Evolutionary conservation across 2,797 vertebrate genomes (phyloP).

Genomic region (Phylloscopus collybita): DNA sequence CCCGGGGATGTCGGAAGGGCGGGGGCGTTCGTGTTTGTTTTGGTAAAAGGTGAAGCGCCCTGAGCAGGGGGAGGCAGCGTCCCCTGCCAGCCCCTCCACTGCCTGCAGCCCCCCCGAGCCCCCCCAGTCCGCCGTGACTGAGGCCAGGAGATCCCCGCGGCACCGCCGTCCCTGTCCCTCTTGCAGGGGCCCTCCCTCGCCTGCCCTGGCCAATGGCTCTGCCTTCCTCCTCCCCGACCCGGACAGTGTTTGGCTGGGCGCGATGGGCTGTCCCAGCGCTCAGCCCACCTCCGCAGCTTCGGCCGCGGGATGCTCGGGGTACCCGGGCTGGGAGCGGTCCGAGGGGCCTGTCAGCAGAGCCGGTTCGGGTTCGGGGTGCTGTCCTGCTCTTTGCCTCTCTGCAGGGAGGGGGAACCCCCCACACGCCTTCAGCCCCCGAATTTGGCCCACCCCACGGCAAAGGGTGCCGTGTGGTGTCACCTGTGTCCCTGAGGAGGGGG

Average conservation of each 20-base stretch:
- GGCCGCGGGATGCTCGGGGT: neutral
- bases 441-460: fast-evolving
- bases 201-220: neutral
- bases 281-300: neutral
- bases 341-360: neutral
- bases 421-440: neutral
- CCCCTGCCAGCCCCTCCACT: neutral
- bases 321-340: neutral
- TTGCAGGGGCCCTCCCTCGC: fast-evolving
- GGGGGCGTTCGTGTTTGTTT: neutral
- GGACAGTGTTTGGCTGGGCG: neutral
- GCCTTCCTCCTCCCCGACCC: neutral
- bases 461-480: neutral
- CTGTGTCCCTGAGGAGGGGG: neutral
- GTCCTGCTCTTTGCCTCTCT: neutral
- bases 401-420: neutral
- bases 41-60: neutral
- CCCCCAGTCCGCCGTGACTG: neutral
- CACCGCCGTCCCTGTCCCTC: neutral
- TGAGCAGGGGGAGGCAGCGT: neutral
- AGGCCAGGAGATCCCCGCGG: neutral
- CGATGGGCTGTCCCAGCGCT: fast-evolving
- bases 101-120: neutral
- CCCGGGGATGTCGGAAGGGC: fast-evolving
- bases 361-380: fast-evolving